Percentiles rank a stretch among this genome's conserved stretches.
Evolutionary conservation across 2,113 vertebrate genomes (phyloP).

Genomic region (Paralichthys olivaceus): DNA sequence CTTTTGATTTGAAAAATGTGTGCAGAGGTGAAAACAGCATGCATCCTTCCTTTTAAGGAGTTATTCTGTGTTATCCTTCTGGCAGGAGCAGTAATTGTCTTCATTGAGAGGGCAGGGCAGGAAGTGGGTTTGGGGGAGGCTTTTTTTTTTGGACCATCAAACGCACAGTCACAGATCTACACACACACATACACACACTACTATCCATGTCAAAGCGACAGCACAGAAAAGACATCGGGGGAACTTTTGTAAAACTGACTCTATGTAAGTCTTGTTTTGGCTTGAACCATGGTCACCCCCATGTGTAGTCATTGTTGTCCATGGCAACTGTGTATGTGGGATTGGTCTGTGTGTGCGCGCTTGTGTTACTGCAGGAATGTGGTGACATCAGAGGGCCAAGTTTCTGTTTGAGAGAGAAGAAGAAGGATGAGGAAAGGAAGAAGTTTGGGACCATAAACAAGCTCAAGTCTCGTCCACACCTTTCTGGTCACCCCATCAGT

Average conservation of each 20-base stretch:
- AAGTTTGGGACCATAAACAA: conserved; percentile 27
- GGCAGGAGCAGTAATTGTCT: conserved; percentile 78
- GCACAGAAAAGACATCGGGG: conserved; percentile 4
- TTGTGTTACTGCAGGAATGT: conserved; percentile 65
- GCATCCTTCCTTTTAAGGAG: conserved; percentile 79
- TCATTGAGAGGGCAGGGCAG: conserved; percentile 79
- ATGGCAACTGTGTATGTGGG: conserved; percentile 39
- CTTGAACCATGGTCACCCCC: conserved; percentile 24
- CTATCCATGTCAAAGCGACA: conserved; percentile 33
- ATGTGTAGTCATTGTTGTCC: conserved; percentile 50
- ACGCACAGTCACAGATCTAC: not conserved
- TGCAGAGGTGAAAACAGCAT: conserved; percentile 63
- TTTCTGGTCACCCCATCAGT: conserved; percentile 20
- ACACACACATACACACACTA: not conserved
- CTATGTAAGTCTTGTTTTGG: conserved; percentile 20
- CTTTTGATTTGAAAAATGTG: conserved; percentile 70
- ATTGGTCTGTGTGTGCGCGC: conserved; percentile 30
- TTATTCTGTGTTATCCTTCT: conserved; percentile 66
- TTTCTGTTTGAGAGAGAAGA: conserved; percentile 38
- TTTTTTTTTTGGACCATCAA: conserved; percentile 48
- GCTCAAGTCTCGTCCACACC: conserved; percentile 16
- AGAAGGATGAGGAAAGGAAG: conserved; percentile 7
- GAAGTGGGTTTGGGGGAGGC: conserved; percentile 79
- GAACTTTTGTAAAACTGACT: not conserved
- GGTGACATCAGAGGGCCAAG: conserved; percentile 68